Evolutionary conservation across 2,888 invertebrate genomes (phyloP), one percentile per base, ranked within the genome.

Genomic region (Ametastegia equiseti): DNA sequence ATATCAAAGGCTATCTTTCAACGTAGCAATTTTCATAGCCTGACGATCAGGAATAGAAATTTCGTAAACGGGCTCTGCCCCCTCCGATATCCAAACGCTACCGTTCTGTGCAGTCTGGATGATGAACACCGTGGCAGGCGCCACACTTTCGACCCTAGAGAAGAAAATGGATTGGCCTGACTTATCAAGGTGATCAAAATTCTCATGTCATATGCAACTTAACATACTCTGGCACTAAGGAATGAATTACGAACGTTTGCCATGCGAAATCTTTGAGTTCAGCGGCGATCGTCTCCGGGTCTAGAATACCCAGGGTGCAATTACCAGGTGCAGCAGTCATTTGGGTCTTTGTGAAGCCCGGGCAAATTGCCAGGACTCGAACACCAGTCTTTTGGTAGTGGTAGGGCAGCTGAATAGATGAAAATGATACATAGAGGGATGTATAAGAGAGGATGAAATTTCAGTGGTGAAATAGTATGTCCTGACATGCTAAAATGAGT

Each of bases 301-400:
- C 33, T 86, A 85, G 50, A 88, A 81, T 23, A 82, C 84, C 60
- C 87, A 88, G 82, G 30, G 87, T 50, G 79, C 83, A 7, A 73
- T 50, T 0, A 81, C 67, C 5, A 85, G 84, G 0, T 81, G 85
- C n/a, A 90, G 85, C 77, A 91, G 83, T 3, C 84, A 84, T 1
- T 91, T 91, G 60, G 86, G 83, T 91, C 54, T 86, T 83, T 0
- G 92, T 92, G 19, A 91, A 87, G 9, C 92, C 92, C 0, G 92
- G 90, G 83, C 92, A 92, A 57, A 92, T 84, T 15, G 89, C 87
- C 9, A 92, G 86, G 71, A 92, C 89, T 23, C 92, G 87, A 1
- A 92, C 88, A 2, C 92, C 91, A 1, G 89, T 90, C 36, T 84
- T 84, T 1, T 89, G 88, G 67, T 86, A 88, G 63, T 92, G 90